Conservation (phyloP, 2,113 vertebrate genomes). For the Clarias batrachus region DNA sequence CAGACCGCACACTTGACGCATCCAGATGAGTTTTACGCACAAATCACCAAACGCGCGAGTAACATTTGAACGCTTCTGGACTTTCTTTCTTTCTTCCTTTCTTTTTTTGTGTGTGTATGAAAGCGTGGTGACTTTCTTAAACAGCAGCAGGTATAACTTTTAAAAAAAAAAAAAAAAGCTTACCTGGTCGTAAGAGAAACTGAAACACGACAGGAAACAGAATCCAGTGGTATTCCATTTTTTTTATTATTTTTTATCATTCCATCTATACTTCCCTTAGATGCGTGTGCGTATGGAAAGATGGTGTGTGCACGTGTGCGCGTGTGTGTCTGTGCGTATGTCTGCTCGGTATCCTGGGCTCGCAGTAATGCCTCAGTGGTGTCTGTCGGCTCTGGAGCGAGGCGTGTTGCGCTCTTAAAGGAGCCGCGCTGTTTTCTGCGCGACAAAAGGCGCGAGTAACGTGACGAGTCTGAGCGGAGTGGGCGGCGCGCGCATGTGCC, state of each 20-base stretch:
- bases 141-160: background rate
- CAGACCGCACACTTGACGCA: background rate
- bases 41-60: background rate
- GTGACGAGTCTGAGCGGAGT: background rate
- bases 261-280: constrained; percentile 70
- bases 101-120: background rate
- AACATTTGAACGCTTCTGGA: background rate
- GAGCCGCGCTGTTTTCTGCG: constrained; percentile 37
- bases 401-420: constrained; percentile 52
- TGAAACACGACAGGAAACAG: constrained; percentile 70
- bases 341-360: constrained; percentile 36
- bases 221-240: constrained; percentile 76
- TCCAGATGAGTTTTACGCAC: background rate
- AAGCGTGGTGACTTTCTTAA: background rate
- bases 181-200: constrained; percentile 70
- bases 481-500: constrained; percentile 25
- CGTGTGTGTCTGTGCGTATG: constrained; percentile 44
- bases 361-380: constrained; percentile 44
- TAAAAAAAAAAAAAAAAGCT: constrained; percentile 36
- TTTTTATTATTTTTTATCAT: too few species aligned
- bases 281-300: background rate
- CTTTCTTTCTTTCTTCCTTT: background rate
- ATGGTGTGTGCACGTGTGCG: constrained; percentile 13
- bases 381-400: constrained; percentile 41
- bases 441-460: background rate